Conservation (phyloP, 2,113 vertebrate species). For the Mirza zaza region DNA sequence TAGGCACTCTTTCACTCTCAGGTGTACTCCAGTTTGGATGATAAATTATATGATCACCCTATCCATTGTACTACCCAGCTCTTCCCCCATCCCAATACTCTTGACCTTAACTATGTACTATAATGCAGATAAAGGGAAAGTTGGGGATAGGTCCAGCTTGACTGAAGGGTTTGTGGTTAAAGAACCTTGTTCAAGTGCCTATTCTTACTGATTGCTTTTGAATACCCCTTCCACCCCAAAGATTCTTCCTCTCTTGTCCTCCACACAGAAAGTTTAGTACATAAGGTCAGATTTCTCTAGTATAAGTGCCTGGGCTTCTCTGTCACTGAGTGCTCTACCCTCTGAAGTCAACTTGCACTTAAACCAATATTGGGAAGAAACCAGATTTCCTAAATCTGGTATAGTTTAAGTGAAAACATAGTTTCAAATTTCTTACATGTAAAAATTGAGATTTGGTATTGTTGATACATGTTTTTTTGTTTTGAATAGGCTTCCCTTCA, state of each 20-base stretch:
- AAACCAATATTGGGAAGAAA: not conserved
- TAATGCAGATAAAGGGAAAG: not conserved
- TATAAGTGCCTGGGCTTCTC: not conserved
- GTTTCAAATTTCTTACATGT: not conserved
- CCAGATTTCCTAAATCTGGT: not conserved
- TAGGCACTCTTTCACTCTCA: not conserved
- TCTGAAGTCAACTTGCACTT: not conserved
- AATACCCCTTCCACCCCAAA: not conserved
- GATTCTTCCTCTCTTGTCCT: not conserved
- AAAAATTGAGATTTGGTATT: slow-evolving; percentile 32
- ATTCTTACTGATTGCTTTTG: not conserved
- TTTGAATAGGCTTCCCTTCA: slow-evolving; percentile 52
- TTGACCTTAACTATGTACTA: not conserved
- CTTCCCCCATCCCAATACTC: not conserved
- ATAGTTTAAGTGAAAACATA: slow-evolving; percentile 30
- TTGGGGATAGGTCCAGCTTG: not conserved
- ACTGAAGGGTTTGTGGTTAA: not conserved
- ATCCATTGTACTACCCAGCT: not conserved
- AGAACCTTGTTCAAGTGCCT: not conserved
- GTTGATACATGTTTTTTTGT: not conserved
- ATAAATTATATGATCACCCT: not conserved
- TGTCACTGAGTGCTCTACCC: not conserved
- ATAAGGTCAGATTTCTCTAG: not conserved
- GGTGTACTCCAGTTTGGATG: not conserved
- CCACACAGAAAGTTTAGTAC: not conserved